Percentiles rank a stretch among this genome's conserved stretches.
These are phyloP conservation scores for Leptopilina drosophilae DNA, from an alignment of 2,888 invertebrate species.

Conservation along the genomic window DNA sequence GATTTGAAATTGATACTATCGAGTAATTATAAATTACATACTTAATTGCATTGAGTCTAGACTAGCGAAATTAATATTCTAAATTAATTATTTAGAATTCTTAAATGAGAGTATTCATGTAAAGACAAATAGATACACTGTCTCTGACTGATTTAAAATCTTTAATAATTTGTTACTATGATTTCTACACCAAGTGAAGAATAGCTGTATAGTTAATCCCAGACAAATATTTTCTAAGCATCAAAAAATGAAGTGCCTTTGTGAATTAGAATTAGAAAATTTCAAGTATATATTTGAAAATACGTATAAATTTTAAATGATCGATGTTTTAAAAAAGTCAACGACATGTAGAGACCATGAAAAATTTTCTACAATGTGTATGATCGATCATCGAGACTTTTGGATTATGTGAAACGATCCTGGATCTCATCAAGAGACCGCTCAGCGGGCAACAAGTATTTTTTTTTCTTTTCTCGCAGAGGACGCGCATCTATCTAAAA, in stretches of 20 bases:
- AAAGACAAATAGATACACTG: not conserved
- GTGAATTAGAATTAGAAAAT: constrained; percentile 16
- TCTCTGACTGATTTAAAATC: not conserved
- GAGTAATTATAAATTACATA: constrained; percentile 20
- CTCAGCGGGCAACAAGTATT: constrained; percentile 48
- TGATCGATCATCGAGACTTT: constrained; percentile 52
- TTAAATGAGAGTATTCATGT: not conserved
- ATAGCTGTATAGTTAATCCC: too few species aligned
- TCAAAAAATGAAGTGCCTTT: constrained; percentile 12
- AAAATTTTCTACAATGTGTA: constrained; percentile 49
- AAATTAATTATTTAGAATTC: not conserved
- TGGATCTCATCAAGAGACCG: constrained; percentile 42
- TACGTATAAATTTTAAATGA: constrained; percentile 25
- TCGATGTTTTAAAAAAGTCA: constrained; percentile 35
- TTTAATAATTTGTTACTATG: too few species aligned
- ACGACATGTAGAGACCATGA: constrained; percentile 43
- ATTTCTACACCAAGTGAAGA: too few species aligned
- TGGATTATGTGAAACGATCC: constrained; percentile 46
- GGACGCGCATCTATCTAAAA: constrained; percentile 20
- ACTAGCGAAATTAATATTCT: constrained; percentile 1
- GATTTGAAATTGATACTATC: not conserved
- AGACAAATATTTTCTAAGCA: not conserved
- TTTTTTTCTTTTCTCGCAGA: not conserved
- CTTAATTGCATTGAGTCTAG: not conserved
- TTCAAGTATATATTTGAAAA: constrained; percentile 12